Evolutionary conservation across 2,113 vertebrate species (phyloP).

Genomic region (Telmatochromis sp.): DNA sequence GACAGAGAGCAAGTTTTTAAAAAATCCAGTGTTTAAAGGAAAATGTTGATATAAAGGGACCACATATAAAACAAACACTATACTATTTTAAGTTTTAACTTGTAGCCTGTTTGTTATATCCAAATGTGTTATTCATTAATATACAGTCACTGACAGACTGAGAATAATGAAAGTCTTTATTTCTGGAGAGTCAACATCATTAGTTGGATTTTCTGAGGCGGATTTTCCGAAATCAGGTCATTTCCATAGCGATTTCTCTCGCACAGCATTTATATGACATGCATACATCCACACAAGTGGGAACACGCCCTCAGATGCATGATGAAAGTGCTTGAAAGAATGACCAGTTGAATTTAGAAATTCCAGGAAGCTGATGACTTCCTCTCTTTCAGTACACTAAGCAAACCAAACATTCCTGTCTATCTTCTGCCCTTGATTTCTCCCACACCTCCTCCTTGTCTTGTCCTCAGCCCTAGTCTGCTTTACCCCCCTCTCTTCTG

Average conservation of each 20-base stretch:
- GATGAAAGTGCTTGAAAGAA: constrained; percentile 26
- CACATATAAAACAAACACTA: not conserved
- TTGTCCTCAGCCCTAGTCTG: not conserved
- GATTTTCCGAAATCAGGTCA: not conserved
- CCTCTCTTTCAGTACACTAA: constrained; percentile 25
- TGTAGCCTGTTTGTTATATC: not conserved
- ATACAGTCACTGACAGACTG: not conserved
- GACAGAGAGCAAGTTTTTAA: not conserved
- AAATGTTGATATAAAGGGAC: not conserved
- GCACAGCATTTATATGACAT: not conserved
- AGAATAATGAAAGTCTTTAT: not conserved
- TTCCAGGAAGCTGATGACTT: constrained; percentile 57
- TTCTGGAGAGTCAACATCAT: not conserved
- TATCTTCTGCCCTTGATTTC: constrained; percentile 14
- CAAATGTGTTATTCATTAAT: not conserved
- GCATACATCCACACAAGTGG: not conserved
- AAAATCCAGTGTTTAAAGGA: not conserved
- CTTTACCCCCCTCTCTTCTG: not conserved
- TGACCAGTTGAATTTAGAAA: constrained; percentile 36
- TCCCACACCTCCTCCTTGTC: not conserved
- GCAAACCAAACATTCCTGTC: constrained; percentile 38
- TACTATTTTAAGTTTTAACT: not conserved
- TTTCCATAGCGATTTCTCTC: not conserved
- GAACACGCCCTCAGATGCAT: not conserved
- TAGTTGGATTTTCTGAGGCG: not conserved